Evolutionary conservation across 2,113 vertebrate species (phyloP).

Genomic region (Nannospalax galili): DNA sequence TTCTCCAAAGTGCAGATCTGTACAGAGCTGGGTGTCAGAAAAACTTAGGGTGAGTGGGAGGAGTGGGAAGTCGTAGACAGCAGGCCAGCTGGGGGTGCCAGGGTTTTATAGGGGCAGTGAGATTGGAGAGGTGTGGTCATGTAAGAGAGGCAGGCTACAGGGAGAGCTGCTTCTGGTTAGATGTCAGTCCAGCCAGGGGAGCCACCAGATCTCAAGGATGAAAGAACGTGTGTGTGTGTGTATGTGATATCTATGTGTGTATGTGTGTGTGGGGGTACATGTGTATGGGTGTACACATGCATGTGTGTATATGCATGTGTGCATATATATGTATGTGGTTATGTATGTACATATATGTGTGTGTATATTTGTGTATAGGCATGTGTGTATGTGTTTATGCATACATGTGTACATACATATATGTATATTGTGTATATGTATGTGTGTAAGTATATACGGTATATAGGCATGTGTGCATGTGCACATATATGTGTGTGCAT

Average conservation of each 20-base stretch:
- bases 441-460: too few relatives aligned
- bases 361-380: too few relatives aligned
- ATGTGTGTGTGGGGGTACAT: background rate
- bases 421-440: too few relatives aligned
- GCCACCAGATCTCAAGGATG: background rate
- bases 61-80: background rate
- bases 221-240: background rate
- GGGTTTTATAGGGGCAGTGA: background rate
- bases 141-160: rapidly evolving
- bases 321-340: too few relatives aligned
- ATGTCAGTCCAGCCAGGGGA: background rate
- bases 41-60: background rate
- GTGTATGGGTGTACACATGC: too few relatives aligned
- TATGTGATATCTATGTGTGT: background rate
- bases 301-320: too few relatives aligned
- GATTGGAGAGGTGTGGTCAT: background rate
- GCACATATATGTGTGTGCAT: too few relatives aligned
- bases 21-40: background rate
- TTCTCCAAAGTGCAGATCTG: background rate
- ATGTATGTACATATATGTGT: too few relatives aligned
- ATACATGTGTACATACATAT: too few relatives aligned
- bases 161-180: background rate
- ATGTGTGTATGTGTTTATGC: too few relatives aligned
- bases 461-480: too few relatives aligned
- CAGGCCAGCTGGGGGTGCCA: rapidly evolving